These are phyloP conservation scores for Pseudochirops cupreus DNA, from an alignment of 2,797 vertebrate genomes.

Conservation along the genomic window DNA sequence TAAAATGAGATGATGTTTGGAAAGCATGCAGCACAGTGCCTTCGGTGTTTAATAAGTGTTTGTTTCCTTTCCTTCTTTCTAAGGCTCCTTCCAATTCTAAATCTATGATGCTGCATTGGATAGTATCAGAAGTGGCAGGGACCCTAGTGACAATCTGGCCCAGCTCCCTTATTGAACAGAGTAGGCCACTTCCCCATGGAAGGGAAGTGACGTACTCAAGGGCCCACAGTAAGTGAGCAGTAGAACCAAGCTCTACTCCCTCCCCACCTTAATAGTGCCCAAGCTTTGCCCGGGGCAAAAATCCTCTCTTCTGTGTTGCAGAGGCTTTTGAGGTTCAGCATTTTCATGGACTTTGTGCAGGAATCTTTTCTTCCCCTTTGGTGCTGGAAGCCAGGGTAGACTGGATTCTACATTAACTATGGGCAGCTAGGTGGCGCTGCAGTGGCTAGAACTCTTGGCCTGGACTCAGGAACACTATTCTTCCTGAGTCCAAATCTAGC, in stretches of 20 bases:
- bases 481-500: not conserved
- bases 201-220: slow-evolving; percentile 18
- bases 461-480: not conserved
- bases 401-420: not conserved
- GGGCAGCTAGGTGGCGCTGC: not conserved
- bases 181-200: not conserved
- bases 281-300: slow-evolving; percentile 9
- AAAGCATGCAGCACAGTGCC: not conserved
- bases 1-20: not conserved
- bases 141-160: not conserved
- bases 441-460: not conserved
- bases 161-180: not conserved
- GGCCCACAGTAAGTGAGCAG: not conserved
- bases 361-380: not conserved
- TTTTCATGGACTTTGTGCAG: not conserved
- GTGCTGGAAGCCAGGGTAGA: not conserved
- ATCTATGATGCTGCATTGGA: not conserved
- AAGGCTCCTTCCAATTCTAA: not conserved
- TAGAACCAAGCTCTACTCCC: not conserved
- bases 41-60: not conserved
- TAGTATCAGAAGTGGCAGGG: not conserved
- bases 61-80: not conserved
- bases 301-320: slow-evolving; percentile 8
- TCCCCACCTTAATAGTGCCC: not conserved
- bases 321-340: not conserved